Evolutionary conservation across 2,888 invertebrate species (phyloP), one percentile per base, ranked within the genome.

Genomic region (Acleris literana): DNA sequence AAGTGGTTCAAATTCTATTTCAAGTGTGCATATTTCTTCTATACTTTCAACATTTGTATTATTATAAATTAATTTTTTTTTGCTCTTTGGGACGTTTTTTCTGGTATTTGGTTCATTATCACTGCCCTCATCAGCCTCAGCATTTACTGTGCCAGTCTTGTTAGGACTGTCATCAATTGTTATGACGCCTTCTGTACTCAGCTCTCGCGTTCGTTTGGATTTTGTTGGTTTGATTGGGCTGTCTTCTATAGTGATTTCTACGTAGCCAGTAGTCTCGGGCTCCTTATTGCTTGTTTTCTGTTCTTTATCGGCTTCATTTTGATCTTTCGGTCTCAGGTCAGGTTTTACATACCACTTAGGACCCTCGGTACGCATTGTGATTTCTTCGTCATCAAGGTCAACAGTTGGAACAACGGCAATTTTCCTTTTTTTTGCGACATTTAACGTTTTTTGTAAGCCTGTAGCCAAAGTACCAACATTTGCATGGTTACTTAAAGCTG

Each of bases 211-310:
- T 63, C 76, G 76, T 69, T 84, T 84, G 25, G 67, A 72, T n/a
- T 71, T 66, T 11, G 70, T 43, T 63, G 84, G 81, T 74, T 91
- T 91, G 5, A 88, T 73, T 17, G 92, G 92, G 71, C 89, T 92
- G 70, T 91, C 90, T 71, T 93, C 92, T 73, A 93, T 92, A 39
- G 84, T 87, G 22, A 92, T 91, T 82, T 92, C 92, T 62, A 90
- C 81, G 69, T 80, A 80, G 5, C 80, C 79, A 3, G 68, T 61
- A 29, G 66, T 49, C 29, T 83, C 81, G 56, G 90, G 90, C 70
- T 92, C 90, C 71, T 76, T 81, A 74, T 90, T 90, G 72, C 92
- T 91, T 68, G 81, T 71, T 63, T 81, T 71, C 69, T 89, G 83
- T 52, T 80, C 57, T 46, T 69, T 62, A 61, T 51, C 17, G 52